Conservation (phyloP, 2,113 vertebrate species). For the Elgaria multicarinata region DNA sequence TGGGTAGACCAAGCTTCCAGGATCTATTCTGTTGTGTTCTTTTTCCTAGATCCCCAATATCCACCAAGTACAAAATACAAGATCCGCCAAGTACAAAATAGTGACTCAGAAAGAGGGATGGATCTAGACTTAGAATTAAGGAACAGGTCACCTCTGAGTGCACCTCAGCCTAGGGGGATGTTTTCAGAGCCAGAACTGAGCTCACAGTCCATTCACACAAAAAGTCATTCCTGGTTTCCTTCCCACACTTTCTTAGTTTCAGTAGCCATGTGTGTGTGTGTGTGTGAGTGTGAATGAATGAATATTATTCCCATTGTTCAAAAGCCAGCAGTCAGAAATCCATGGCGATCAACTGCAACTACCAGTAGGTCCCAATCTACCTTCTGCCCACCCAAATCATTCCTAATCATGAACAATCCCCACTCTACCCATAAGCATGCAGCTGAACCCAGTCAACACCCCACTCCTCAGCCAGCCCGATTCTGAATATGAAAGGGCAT, state of each 20-base stretch:
- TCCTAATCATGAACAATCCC: neutral
- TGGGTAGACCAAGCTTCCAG: neutral
- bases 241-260: neutral
- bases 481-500: neutral
- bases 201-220: neutral
- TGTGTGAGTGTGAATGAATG: no score
- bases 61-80: neutral
- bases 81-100: neutral
- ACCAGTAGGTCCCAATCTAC: neutral
- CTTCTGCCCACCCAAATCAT: neutral
- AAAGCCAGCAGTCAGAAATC: neutral
- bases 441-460: no score
- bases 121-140: neutral
- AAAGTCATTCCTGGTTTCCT: neutral
- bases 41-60: neutral
- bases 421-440: neutral
- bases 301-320: neutral
- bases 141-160: neutral
- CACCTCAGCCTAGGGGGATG: neutral
- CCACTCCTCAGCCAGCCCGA: neutral
- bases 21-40: neutral
- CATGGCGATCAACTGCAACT: neutral
- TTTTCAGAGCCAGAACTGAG: neutral
- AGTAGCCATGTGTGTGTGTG: no score
- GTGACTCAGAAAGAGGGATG: neutral